phyloP scores from a whole-genome alignment of 2,113 vertebrate species.

The Amphilophus citrinellus region DNA sequence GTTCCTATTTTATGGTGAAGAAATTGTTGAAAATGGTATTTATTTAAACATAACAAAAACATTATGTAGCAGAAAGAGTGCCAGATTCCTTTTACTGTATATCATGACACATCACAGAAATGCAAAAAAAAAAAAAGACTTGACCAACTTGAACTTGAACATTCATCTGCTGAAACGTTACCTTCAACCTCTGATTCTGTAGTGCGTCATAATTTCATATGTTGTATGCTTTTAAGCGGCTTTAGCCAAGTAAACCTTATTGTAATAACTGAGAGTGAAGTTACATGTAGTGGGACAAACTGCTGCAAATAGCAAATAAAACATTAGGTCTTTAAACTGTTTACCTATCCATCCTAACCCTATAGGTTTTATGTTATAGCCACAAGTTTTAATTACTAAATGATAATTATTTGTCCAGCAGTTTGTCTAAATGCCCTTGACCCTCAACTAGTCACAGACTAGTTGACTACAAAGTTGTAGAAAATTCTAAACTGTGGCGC shows the following conservation, averaged over 20 bases:
- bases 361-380: too few relatives aligned
- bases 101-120: not conserved
- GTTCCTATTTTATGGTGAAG: not conserved
- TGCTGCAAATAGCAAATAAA: not conserved
- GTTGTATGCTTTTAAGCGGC: not conserved
- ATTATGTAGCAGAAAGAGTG: fast-evolving
- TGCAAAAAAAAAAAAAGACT: not conserved
- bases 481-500: not conserved
- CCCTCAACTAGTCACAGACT: not conserved
- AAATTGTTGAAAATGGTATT: not conserved
- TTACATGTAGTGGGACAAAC: not conserved
- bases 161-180: fast-evolving
- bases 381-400: too few relatives aligned
- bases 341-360: too few relatives aligned
- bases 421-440: not conserved
- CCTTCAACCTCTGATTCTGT: not conserved
- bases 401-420: not conserved
- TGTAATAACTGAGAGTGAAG: not conserved
- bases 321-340: too few relatives aligned
- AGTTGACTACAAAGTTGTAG: too few relatives aligned
- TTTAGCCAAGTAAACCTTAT: not conserved
- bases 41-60: not conserved
- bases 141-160: not conserved
- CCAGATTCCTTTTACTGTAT: not conserved
- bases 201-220: not conserved